These are phyloP conservation scores for Leptonema lineaticorne DNA, from an alignment of 1,140 invertebrate species.

Conservation along the genomic window DNA sequence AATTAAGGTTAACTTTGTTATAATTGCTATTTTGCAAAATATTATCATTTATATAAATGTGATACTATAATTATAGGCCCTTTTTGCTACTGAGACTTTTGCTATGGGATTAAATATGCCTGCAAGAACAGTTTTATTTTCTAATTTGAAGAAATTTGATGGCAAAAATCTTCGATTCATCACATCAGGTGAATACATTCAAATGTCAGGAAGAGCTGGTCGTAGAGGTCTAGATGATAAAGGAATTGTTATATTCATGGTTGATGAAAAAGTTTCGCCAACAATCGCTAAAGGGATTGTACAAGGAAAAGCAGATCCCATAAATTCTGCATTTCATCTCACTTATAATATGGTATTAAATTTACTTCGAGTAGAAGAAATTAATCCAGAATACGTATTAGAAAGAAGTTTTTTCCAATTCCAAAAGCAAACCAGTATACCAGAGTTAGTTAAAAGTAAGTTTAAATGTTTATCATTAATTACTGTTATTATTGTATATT, in stretches of 20 bases:
- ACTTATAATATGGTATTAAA: slow-evolving; percentile 99
- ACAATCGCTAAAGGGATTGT: slow-evolving; percentile 82
- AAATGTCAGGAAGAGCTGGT: slow-evolving; percentile 98
- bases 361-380: slow-evolving; percentile 94
- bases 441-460: slow-evolving; percentile 83
- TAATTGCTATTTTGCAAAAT: background rate
- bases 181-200: slow-evolving; percentile 98
- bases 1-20: slow-evolving; percentile 64
- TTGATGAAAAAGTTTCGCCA: slow-evolving; percentile 95
- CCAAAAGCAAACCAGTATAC: slow-evolving; percentile 96
- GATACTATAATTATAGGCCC: slow-evolving; percentile 57
- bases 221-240: slow-evolving; percentile 95
- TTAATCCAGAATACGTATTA: slow-evolving; percentile 99
- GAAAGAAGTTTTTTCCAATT: slow-evolving; percentile 99
- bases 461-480: slow-evolving; percentile 45
- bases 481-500: background rate
- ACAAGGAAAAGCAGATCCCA: slow-evolving; percentile 90
- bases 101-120: slow-evolving; percentile 99
- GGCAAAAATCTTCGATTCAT: slow-evolving; percentile 94
- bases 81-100: slow-evolving; percentile 99
- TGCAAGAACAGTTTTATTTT: slow-evolving; percentile 97
- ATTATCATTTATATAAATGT: background rate
- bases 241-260: slow-evolving; percentile 98
- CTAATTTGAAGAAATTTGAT: slow-evolving; percentile 94
- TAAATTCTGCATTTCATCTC: slow-evolving; percentile 98